Percentiles rank a stretch among this genome's conserved stretches.
phyloP scores from a whole-genome alignment of 2,113 vertebrate species.

The Brachypodius melanocephalos region DNA sequence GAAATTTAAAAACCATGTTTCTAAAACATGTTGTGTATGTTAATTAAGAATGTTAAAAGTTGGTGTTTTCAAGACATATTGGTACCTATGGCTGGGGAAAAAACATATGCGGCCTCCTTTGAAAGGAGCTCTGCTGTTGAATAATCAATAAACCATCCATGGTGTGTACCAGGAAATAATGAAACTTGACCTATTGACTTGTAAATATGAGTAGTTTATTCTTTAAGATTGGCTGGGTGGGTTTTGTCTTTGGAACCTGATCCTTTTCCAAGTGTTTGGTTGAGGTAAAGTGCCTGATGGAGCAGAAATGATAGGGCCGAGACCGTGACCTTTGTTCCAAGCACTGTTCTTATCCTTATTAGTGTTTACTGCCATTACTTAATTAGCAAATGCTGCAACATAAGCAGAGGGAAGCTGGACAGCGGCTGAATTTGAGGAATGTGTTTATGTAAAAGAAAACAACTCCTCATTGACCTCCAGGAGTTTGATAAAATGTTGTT shows the following conservation, averaged over 20 bases:
- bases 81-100: background rate
- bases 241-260: background rate
- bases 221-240: background rate
- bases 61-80: background rate
- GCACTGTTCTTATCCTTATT: background rate
- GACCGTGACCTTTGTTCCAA: background rate
- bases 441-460: background rate
- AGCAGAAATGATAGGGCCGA: background rate
- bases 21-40: background rate
- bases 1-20: background rate
- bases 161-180: background rate
- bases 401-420: background rate
- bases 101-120: rapidly evolving
- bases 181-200: background rate
- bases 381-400: background rate
- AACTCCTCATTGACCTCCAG: background rate
- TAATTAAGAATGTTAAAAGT: background rate
- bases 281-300: background rate
- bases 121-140: background rate
- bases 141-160: background rate
- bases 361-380: background rate
- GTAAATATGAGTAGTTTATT: background rate
- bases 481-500: background rate
- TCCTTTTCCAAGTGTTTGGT: background rate
- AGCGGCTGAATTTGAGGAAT: background rate